phyloP scores from a whole-genome alignment of 2,113 vertebrate species.

The Callipepla squamata region DNA sequence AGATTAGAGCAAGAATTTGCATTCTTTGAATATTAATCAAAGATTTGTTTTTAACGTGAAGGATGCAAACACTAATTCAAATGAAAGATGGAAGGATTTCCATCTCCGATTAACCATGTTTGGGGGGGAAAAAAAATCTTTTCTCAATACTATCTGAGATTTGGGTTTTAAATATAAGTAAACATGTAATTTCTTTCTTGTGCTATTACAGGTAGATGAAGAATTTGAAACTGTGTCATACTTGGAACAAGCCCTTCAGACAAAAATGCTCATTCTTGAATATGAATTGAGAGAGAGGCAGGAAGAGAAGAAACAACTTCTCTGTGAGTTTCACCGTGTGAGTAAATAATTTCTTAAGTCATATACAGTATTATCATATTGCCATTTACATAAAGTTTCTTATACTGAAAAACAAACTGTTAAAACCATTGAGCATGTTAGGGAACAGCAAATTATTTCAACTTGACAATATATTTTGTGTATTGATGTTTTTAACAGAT shows the following conservation, averaged over 20 bases:
- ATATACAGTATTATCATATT: too few relatives aligned
- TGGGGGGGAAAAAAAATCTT: neutral
- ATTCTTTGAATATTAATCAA: neutral
- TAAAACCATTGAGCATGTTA: neutral
- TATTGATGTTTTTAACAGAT: neutral
- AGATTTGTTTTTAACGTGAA: neutral
- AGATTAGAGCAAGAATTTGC: neutral
- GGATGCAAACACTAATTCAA: neutral
- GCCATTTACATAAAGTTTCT: neutral
- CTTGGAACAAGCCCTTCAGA: conserved; percentile 80
- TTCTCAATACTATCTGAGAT: neutral
- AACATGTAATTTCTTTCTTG: neutral
- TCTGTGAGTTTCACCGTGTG: conserved; percentile 64
- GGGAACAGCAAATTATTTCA: neutral
- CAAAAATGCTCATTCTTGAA: conserved; percentile 83
- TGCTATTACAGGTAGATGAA: conserved; percentile 80
- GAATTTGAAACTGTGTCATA: conserved; percentile 77
- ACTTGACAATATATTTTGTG: neutral
- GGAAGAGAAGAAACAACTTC: conserved; percentile 81
- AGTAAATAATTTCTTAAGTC: too few relatives aligned
- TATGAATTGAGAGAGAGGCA: conserved; percentile 79
- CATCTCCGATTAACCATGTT: neutral
- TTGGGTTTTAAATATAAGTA: neutral
- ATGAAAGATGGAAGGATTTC: neutral
- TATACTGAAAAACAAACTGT: neutral